These are phyloP conservation scores for Phenganax stokvisi DNA, from an alignment of 92 coral and sea anemone genomes.

Conservation along the genomic window DNA sequence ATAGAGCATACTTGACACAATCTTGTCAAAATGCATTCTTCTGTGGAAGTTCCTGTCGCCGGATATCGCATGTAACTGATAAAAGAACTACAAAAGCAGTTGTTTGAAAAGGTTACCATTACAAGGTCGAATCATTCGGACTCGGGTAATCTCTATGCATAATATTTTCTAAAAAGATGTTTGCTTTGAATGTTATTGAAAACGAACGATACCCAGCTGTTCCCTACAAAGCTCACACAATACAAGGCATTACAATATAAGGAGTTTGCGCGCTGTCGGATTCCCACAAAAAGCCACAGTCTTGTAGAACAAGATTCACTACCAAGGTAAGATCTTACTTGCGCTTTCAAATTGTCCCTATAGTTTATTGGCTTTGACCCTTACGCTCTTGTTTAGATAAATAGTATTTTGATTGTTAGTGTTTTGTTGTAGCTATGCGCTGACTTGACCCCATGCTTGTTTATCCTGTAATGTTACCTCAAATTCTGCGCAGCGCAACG, in stretches of 20 bases:
- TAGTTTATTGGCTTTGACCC: not conserved
- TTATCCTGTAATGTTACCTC: constrained; percentile 1
- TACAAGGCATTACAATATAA: not conserved
- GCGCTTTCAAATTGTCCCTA: too few species aligned
- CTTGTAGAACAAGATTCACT: not conserved
- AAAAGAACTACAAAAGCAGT: not conserved
- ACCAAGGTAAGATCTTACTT: not conserved
- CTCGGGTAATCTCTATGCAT: not conserved
- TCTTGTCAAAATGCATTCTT: not conserved
- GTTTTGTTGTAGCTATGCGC: not conserved
- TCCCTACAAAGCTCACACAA: constrained; percentile 10
- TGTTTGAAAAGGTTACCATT: not conserved
- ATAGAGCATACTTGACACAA: not conserved
- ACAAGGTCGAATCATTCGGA: not conserved
- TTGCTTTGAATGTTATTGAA: constrained; percentile 14
- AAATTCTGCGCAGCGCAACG: not conserved
- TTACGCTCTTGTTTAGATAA: not conserved
- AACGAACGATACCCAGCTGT: constrained; percentile 16
- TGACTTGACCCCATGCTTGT: constrained; percentile 15
- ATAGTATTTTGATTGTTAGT: not conserved
- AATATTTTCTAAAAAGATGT: not conserved
- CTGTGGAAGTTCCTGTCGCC: not conserved
- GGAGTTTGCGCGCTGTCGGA: not conserved
- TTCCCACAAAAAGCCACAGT: not conserved
- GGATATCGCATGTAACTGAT: constrained; percentile 4